phyloP scores from a whole-genome alignment of 2,797 vertebrate species.

The Setipinna tenuifilis region DNA sequence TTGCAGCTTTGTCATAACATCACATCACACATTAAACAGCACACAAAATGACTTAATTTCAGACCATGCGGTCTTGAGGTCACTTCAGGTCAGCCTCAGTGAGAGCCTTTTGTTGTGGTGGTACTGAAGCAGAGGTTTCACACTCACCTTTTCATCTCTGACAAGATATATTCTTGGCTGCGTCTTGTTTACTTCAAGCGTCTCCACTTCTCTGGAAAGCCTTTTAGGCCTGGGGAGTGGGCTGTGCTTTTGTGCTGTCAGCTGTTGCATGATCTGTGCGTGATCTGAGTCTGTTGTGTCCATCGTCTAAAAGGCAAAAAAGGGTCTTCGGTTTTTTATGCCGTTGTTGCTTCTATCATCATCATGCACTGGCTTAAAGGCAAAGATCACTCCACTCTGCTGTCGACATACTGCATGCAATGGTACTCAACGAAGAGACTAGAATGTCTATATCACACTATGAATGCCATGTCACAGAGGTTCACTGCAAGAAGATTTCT shows the following conservation, averaged over 20 bases:
- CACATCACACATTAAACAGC: background rate
- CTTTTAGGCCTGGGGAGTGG: background rate
- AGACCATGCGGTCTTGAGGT: background rate
- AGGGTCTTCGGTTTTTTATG: background rate
- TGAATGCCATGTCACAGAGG: too few relatives aligned
- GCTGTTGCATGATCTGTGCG: background rate
- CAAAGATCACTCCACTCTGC: background rate
- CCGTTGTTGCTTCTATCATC: background rate
- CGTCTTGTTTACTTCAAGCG: background rate
- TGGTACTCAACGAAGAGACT: background rate
- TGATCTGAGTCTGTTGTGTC: background rate
- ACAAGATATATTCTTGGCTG: background rate
- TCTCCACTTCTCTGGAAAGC: background rate
- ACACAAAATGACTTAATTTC: too few relatives aligned
- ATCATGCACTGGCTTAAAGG: conserved; percentile 7
- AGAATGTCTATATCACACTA: background rate
- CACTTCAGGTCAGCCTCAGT: background rate
- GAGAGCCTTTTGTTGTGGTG: background rate
- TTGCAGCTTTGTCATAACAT: background rate
- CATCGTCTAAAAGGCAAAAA: conserved; percentile 10
- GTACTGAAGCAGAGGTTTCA: background rate
- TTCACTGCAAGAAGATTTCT: too few relatives aligned
- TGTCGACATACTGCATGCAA: background rate
- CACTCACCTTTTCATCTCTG: background rate
- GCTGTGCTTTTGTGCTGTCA: background rate